Conservation (phyloP, 2,888 invertebrate genomes). For the Tetanocera ferruginea region DNA sequence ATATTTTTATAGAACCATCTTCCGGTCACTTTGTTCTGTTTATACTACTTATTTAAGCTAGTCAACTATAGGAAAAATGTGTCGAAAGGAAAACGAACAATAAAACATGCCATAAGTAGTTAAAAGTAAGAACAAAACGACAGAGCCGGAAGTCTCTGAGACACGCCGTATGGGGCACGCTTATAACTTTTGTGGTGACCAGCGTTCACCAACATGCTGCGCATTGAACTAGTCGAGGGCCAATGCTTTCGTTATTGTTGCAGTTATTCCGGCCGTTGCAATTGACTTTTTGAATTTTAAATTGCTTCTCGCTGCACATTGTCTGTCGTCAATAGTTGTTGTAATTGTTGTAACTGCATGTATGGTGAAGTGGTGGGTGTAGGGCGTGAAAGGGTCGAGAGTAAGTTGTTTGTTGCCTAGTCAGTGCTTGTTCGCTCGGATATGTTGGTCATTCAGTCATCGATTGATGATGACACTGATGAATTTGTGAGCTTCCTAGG, state of each 20-base stretch:
- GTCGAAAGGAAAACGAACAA: neutral
- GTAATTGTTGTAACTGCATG: no score
- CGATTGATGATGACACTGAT: slow-evolving; percentile 37
- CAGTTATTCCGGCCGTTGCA: slow-evolving; percentile 1
- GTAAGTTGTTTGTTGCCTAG: neutral
- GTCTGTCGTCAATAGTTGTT: neutral
- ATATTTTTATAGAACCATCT: neutral
- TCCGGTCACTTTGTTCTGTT: slow-evolving; percentile 5
- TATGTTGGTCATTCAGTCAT: slow-evolving; percentile 20
- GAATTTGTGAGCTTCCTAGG: slow-evolving; percentile 29
- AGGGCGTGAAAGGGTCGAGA: neutral
- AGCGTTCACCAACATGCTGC: neutral
- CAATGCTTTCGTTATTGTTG: neutral
- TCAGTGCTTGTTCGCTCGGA: neutral
- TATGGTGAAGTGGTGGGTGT: neutral
- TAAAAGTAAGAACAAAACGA: neutral
- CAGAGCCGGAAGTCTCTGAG: slow-evolving; percentile 28
- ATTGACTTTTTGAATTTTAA: slow-evolving; percentile 27
- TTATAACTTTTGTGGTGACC: slow-evolving; percentile 19
- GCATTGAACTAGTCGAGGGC: slow-evolving; percentile 3
- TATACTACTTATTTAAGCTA: neutral
- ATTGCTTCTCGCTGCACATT: slow-evolving; percentile 1
- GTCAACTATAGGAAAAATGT: neutral
- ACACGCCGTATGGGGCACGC: slow-evolving; percentile 22
- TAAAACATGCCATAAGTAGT: neutral